Evolutionary conservation across 2,797 vertebrate species (phyloP).

Genomic region (Clamator glandarius): DNA sequence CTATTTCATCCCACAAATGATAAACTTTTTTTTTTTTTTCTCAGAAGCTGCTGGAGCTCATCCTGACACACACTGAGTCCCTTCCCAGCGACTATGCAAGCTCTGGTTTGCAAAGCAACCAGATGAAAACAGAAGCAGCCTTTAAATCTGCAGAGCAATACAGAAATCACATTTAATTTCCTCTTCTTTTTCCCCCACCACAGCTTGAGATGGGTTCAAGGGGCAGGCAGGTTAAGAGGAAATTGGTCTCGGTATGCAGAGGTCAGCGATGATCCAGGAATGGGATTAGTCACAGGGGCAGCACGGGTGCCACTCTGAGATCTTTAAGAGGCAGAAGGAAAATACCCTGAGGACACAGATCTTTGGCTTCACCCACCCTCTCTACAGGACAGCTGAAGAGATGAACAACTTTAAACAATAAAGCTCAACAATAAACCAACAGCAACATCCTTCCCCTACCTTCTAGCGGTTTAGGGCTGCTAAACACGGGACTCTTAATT

Average conservation of each 20-base stretch:
- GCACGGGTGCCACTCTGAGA: not conserved
- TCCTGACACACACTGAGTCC: not conserved
- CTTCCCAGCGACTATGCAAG: not conserved
- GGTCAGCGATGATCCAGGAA: constrained; percentile 61
- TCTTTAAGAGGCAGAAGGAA: constrained; percentile 24
- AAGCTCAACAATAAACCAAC: rapidly evolving
- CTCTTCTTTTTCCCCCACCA: not conserved
- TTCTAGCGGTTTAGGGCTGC: not conserved
- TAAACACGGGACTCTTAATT: not conserved
- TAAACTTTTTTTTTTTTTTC: not conserved
- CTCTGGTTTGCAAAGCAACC: not conserved
- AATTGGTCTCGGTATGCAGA: constrained; percentile 14
- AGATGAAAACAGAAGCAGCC: not conserved
- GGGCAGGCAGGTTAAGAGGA: constrained; percentile 49
- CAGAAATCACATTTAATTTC: constrained; percentile 17
- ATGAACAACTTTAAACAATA: not conserved
- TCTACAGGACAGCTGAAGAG: not conserved
- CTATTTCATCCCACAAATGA: not conserved
- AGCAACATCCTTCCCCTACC: not conserved
- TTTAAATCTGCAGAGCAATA: not conserved
- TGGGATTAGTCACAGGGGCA: constrained; percentile 58
- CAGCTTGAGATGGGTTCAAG: constrained; percentile 7
- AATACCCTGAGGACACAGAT: constrained; percentile 33
- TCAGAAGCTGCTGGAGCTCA: not conserved
- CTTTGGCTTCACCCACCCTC: constrained; percentile 5